Percentiles rank a stretch among this genome's conserved stretches.
Conservation (phyloP, 2,113 vertebrate genomes). For the Pterophyllum scalare region DNA sequence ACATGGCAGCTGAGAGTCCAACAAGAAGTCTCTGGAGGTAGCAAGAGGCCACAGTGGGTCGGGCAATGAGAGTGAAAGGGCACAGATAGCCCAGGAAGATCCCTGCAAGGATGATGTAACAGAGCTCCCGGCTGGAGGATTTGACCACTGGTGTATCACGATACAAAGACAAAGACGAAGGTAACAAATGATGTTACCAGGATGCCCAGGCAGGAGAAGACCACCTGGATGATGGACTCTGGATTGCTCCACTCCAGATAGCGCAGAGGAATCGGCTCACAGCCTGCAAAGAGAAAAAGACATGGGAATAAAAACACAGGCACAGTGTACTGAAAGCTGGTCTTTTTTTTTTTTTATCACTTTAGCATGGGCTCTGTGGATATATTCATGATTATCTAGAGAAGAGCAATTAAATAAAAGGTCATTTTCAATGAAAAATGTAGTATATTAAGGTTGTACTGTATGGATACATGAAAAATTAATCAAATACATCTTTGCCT, state of each 20-base stretch:
- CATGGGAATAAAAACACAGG: not conserved
- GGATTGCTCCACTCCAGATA: constrained; percentile 96
- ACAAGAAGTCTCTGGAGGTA: constrained; percentile 96
- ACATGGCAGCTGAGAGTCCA: constrained; percentile 96
- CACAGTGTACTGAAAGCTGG: not conserved
- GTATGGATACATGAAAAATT: constrained; percentile 26
- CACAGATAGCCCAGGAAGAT: constrained; percentile 97
- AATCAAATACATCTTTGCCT: constrained; percentile 29
- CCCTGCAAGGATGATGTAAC: constrained; percentile 96
- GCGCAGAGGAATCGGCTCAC: constrained; percentile 88
- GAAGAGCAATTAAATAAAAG: not conserved
- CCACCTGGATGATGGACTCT: constrained; percentile 95
- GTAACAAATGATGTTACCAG: constrained; percentile 96
- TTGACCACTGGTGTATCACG: constrained; percentile 98
- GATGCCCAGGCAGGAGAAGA: constrained; percentile 94
- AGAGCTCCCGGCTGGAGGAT: constrained; percentile 96
- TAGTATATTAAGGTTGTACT: not conserved
- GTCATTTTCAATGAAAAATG: not conserved
- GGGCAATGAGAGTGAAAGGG: constrained; percentile 95
- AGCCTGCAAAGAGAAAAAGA: constrained; percentile 80
- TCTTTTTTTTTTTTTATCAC: not conserved
- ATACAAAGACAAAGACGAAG: constrained; percentile 95
- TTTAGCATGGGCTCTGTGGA: not conserved
- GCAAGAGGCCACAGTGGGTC: constrained; percentile 91
- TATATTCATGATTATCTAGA: not conserved